These are phyloP conservation scores for Psittacula cyanocephala DNA, from an alignment of 2,113 vertebrate species.

Conservation along the genomic window DNA sequence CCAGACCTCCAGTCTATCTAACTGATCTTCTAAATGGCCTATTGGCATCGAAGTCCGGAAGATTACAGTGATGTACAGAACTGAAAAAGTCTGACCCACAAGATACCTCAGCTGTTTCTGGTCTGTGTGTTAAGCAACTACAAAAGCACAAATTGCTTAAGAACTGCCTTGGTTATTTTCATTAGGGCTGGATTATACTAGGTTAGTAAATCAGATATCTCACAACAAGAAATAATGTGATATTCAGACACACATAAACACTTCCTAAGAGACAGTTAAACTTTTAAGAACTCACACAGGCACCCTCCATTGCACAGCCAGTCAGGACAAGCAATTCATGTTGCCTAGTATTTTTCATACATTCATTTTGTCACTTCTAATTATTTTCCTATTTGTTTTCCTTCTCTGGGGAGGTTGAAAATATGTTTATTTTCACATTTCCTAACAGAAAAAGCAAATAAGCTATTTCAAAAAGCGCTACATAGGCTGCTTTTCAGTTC, in stretches of 20 bases:
- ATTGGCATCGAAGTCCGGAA: not conserved
- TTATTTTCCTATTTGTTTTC: not conserved
- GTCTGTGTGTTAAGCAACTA: not conserved
- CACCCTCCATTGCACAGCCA: not conserved
- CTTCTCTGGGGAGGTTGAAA: not conserved
- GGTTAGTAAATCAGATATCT: not conserved
- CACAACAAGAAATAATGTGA: not conserved
- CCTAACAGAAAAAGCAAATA: not conserved
- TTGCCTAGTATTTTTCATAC: not conserved
- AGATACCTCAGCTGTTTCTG: not conserved
- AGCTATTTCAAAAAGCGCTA: not conserved
- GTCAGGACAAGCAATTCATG: not conserved
- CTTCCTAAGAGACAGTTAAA: not conserved
- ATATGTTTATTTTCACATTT: not conserved
- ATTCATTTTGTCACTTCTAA: not conserved
- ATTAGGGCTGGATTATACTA: not conserved
- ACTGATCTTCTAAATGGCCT: not conserved
- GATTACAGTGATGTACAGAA: not conserved
- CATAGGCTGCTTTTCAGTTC: not conserved
- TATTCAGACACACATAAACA: not conserved
- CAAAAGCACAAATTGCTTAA: not conserved
- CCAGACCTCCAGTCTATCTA: not conserved
- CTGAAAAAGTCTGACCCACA: not conserved
- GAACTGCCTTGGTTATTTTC: not conserved
- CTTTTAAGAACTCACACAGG: not conserved